Conservation (phyloP, 2,888 invertebrate species). For the Acanthoscelides obtectus region DNA sequence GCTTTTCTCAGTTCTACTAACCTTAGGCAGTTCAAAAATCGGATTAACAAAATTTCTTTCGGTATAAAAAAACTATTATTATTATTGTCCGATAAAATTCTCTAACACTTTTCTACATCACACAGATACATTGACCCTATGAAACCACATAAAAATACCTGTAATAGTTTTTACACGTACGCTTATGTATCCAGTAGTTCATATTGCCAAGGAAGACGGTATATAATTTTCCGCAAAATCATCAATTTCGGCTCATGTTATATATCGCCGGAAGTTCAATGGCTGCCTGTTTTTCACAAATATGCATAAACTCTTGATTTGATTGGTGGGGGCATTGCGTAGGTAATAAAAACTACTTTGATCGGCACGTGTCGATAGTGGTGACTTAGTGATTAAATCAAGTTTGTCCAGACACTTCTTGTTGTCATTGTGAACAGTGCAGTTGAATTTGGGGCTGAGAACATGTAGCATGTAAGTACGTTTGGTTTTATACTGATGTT, state of each 20-base stretch:
- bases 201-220: background rate
- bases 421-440: background rate
- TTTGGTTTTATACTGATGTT: no score
- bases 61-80: no score
- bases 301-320: background rate
- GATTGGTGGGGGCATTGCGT: background rate
- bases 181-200: background rate
- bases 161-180: background rate
- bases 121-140: background rate
- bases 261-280: background rate
- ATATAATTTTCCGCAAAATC: background rate
- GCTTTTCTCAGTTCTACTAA: no score
- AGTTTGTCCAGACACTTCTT: background rate
- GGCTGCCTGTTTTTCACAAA: background rate
- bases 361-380: background rate
- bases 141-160: background rate
- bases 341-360: background rate
- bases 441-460: no score
- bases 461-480: no score
- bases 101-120: no score
- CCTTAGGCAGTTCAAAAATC: no score
- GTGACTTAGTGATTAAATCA: background rate
- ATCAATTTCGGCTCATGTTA: background rate
- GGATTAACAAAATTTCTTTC: no score
- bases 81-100: no score